Evolutionary conservation across 2,797 vertebrate species (phyloP).

Genomic region (Hydrolagus colliei): DNA sequence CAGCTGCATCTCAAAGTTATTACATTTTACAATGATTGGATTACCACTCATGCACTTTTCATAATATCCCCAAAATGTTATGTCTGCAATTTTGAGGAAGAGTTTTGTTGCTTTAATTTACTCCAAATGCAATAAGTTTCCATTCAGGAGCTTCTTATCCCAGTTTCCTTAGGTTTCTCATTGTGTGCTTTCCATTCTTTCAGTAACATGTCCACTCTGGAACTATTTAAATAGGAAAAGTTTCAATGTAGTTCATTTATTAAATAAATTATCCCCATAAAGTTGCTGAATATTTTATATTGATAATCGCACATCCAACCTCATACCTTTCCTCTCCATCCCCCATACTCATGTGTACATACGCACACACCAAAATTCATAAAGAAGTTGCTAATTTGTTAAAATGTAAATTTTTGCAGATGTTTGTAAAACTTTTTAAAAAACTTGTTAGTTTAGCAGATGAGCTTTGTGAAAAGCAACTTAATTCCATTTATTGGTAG

Average conservation of each 20-base stretch:
- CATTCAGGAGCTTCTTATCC: not conserved
- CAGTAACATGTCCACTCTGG: not conserved
- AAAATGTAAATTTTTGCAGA: not conserved
- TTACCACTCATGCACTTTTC: not conserved
- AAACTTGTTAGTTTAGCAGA: not conserved
- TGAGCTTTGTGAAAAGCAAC: no score
- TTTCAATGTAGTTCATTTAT: not conserved
- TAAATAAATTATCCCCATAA: not conserved
- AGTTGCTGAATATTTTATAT: not conserved
- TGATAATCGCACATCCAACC: no score
- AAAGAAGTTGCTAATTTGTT: not conserved
- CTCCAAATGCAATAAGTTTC: no score
- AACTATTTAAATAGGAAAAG: not conserved
- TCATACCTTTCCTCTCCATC: no score
- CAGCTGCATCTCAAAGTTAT: not conserved
- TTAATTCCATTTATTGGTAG: no score
- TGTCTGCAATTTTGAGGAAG: not conserved
- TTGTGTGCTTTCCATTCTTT: no score
- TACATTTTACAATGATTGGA: not conserved
- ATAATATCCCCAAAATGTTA: not conserved
- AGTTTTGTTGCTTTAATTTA: not conserved
- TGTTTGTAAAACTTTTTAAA: not conserved
- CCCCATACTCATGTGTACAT: no score
- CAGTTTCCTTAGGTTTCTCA: no score
- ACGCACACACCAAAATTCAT: not conserved